Evolutionary conservation across 2,888 invertebrate genomes (phyloP), one percentile per base, ranked within the genome.

Genomic region (Cephus spinipes): DNA sequence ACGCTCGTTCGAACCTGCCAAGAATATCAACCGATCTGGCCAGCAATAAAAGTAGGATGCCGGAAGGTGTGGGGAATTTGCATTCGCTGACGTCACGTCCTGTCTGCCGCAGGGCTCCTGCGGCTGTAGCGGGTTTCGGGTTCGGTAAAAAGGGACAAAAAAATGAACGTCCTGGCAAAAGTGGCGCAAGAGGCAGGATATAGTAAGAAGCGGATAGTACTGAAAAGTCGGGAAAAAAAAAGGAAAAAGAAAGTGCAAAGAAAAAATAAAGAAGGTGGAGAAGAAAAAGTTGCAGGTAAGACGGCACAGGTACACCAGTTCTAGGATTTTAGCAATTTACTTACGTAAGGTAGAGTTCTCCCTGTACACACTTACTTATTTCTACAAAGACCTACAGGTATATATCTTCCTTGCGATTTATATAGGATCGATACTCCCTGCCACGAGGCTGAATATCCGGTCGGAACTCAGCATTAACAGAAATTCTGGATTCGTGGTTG

Each of bases 21-120:
- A 83, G 85, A 87, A 87, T 87, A 86, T 87, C 84, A 86, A 87
- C 82, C 83, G 83, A 84, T 82, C 84, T 83, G 81, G 83, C 77
- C 82, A 81, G 83, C 80, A 83, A 82, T 83, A 85, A 86, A 87
- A 87, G 84, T 83, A 79, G 83, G 82, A 80, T 81, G 81, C 81
- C 81, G 83, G 79, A 77, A 76, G 76, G 77, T 78, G 81, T 81
- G 82, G 79, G 81, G 81, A 83, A 89, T 89, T 89, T 88, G 86
- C 87, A 89, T 87, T 85, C 83, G 85, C 87, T 86, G 87, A 86
- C 88, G 84, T 87, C 86, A 85, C 84, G 85, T 84, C 80, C 82
- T 82, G 83, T 82, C 83, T 81, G 79, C 80, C 79, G 82, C 83
- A 69, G 69, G 30, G 11, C 32, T n/a, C 73, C 73, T 31, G 71